Percentiles rank a stretch among this genome's conserved stretches.
These are phyloP conservation scores for Euplexia lucipara DNA, from an alignment of 2,888 invertebrate genomes.

Conservation along the genomic window DNA sequence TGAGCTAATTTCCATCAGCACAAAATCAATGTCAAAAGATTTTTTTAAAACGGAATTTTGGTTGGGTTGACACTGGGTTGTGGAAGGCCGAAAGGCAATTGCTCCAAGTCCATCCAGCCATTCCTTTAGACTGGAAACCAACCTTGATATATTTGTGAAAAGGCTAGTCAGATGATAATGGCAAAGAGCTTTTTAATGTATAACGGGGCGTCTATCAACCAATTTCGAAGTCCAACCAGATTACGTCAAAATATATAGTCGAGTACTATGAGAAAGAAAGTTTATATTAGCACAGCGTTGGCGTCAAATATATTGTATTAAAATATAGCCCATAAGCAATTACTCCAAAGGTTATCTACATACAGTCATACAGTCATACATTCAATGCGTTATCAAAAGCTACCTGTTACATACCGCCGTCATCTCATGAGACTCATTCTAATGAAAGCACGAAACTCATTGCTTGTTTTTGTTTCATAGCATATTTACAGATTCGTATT, in stretches of 20 bases:
- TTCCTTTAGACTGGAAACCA: no score
- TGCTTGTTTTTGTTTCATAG: slow-evolving; percentile 22
- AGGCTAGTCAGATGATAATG: no score
- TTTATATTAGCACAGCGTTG: slow-evolving; percentile 58
- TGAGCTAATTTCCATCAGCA: neutral
- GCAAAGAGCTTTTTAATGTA: no score
- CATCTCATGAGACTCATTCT: slow-evolving; percentile 55
- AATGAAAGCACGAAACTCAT: slow-evolving; percentile 42
- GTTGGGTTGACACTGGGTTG: no score
- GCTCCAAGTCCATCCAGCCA: no score
- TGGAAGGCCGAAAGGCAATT: no score
- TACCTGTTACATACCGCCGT: slow-evolving; percentile 61
- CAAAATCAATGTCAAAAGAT: neutral
- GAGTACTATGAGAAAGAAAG: slow-evolving; percentile 54
- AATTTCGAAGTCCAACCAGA: slow-evolving; percentile 35
- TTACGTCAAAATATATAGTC: slow-evolving; percentile 42
- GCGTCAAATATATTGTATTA: slow-evolving; percentile 48
- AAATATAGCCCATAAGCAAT: slow-evolving; percentile 55
- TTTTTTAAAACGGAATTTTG: no score
- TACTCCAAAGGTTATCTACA: slow-evolving; percentile 46
- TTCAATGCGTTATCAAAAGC: slow-evolving; percentile 70
- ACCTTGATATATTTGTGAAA: no score
- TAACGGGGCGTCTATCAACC: neutral
- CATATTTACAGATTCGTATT: slow-evolving; percentile 48
- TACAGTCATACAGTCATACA: slow-evolving; percentile 52